Conservation (phyloP, 1,140 invertebrate genomes). For the Penaeus japonicus region DNA sequence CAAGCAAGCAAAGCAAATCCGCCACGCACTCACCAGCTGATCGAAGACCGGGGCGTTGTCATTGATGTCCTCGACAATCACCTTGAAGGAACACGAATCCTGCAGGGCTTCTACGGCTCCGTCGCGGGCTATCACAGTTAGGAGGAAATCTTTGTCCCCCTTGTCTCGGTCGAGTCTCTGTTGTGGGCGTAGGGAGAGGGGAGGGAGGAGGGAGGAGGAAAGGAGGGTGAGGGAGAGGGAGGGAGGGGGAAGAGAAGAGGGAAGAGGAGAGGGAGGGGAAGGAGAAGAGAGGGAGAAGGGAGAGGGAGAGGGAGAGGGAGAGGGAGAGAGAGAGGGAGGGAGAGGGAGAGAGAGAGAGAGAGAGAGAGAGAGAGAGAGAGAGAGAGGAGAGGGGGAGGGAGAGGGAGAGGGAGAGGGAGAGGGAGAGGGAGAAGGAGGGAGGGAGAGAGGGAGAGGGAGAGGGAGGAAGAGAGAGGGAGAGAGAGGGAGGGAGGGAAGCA, state of each 20-base stretch:
- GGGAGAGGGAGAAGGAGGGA: too few relatives aligned
- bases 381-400: too few relatives aligned
- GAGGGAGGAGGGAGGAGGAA: neutral
- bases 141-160: slow-evolving; percentile 36
- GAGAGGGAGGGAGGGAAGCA: too few relatives aligned
- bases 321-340: too few relatives aligned
- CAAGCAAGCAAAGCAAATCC: too few relatives aligned
- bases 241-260: neutral
- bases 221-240: neutral
- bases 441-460: too few relatives aligned
- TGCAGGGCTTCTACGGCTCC: slow-evolving; percentile 2
- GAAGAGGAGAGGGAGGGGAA: neutral
- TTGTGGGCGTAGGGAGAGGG: neutral
- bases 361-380: too few relatives aligned
- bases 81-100: slow-evolving; percentile 29
- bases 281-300: neutral
- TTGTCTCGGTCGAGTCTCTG: slow-evolving; percentile 35
- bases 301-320: neutral
- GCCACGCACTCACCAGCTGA: slow-evolving; percentile 16
- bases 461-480: too few relatives aligned
- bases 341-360: too few relatives aligned
- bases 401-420: too few relatives aligned
- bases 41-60: slow-evolving; percentile 44
- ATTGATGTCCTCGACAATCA: slow-evolving; percentile 40
- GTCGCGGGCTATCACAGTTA: slow-evolving; percentile 36